Evolutionary conservation across 2,113 vertebrate species (phyloP).

Genomic region (Marcusenius ussheri): DNA sequence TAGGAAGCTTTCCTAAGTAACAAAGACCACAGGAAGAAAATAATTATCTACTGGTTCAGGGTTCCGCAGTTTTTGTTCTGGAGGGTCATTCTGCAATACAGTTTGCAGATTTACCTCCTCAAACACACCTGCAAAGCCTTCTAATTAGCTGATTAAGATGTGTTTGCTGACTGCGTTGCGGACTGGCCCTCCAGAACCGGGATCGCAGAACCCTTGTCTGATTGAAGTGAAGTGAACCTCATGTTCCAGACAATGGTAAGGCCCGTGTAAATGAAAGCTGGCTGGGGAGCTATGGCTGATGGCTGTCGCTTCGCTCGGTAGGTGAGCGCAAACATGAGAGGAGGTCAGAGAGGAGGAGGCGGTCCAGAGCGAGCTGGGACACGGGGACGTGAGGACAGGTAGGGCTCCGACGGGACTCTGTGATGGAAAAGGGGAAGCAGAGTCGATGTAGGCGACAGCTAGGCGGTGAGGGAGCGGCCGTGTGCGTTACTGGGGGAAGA

Average conservation of each 20-base stretch:
- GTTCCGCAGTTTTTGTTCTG: background rate
- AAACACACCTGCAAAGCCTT: background rate
- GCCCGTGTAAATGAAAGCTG: background rate
- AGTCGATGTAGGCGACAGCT: background rate
- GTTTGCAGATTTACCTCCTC: background rate
- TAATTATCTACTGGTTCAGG: background rate
- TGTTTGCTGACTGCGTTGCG: background rate
- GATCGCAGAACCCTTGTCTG: background rate
- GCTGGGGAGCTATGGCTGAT: background rate
- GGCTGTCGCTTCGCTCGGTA: background rate
- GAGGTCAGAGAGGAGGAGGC: background rate
- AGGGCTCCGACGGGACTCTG: background rate
- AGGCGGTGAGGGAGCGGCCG: background rate
- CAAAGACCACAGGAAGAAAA: background rate
- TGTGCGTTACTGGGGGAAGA: background rate
- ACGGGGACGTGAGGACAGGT: slow-evolving; percentile 13
- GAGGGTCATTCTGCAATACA: background rate
- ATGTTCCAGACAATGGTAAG: background rate
- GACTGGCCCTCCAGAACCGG: background rate
- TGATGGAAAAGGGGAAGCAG: background rate
- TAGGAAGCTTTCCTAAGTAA: slow-evolving; percentile 3
- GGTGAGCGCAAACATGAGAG: background rate
- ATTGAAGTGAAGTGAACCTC: background rate
- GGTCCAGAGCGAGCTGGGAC: background rate
- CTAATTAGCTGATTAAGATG: background rate